Evolutionary conservation across 2,888 invertebrate genomes (phyloP).

Genomic region (Lordiphosa fenestrarum): DNA sequence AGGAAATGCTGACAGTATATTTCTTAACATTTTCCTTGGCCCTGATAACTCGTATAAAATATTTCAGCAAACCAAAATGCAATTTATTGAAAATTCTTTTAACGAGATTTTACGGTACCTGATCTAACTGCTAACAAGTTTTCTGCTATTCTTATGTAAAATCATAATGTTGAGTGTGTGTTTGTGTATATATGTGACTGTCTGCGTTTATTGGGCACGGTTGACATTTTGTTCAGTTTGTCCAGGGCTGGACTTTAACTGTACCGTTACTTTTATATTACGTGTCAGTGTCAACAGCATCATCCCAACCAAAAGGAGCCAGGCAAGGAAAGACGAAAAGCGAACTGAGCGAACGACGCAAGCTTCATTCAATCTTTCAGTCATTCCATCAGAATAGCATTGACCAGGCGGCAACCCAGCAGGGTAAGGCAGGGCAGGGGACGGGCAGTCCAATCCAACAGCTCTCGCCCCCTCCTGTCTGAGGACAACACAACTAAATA

Average conservation of each 20-base stretch:
- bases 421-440: slow-evolving; percentile 11
- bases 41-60: no score
- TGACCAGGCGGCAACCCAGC: slow-evolving; percentile 26
- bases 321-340: slow-evolving; percentile 17
- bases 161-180: no score
- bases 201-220: slow-evolving; percentile 60
- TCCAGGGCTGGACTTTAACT: slow-evolving; percentile 61
- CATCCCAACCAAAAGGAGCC: slow-evolving; percentile 32
- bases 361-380: slow-evolving; percentile 66
- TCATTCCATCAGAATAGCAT: slow-evolving; percentile 44
- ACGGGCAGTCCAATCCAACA: not conserved
- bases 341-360: slow-evolving; percentile 17
- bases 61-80: no score
- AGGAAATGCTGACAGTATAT: no score
- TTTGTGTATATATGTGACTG: slow-evolving; percentile 10
- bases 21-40: no score
- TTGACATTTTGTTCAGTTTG: slow-evolving; percentile 68
- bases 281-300: slow-evolving; percentile 73
- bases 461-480: slow-evolving; percentile 21
- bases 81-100: no score
- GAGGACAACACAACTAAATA: slow-evolving; percentile 65
- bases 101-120: no score
- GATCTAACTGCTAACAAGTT: no score
- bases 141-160: no score
- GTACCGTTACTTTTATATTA: slow-evolving; percentile 66